A percentile compares a stretch with the other conserved stretches of the same genome.
Conservation (phyloP, 2,888 invertebrate species). For the Anthoptus insignis region DNA sequence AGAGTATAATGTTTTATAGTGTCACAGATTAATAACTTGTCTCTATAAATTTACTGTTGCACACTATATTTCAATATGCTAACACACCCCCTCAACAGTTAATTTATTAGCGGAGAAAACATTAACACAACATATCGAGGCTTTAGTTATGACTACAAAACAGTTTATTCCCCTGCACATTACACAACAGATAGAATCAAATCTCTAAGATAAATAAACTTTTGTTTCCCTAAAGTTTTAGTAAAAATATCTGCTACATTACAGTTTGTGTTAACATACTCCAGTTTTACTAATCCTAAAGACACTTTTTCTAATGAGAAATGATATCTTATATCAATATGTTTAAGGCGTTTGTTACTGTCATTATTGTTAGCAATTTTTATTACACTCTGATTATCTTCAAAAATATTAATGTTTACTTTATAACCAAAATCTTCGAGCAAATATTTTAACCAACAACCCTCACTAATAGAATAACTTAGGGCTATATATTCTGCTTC, state of each 20-base stretch:
- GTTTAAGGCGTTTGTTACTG: slow-evolving; percentile 28
- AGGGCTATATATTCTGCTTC: slow-evolving; percentile 27
- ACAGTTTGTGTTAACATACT: slow-evolving; percentile 13
- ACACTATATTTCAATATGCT: neutral
- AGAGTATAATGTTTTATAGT: no score
- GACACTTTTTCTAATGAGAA: slow-evolving; percentile 22
- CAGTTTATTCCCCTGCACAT: no score
- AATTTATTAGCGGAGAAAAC: no score
- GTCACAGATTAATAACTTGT: no score
- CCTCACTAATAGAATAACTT: slow-evolving; percentile 5
- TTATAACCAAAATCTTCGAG: slow-evolving; percentile 12
- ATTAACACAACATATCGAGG: no score
- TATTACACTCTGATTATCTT: slow-evolving; percentile 30
- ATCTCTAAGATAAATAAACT: no score
- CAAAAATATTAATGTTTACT: neutral
- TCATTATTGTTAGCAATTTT: slow-evolving; percentile 13
- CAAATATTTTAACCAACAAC: neutral
- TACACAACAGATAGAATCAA: no score
- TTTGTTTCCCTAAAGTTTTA: no score
- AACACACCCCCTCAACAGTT: neutral
- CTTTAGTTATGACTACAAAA: no score
- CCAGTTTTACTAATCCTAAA: slow-evolving; percentile 14
- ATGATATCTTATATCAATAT: slow-evolving; percentile 32
- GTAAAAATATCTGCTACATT: neutral
- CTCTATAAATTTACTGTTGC: no score